These are phyloP conservation scores for Acronicta psi DNA, from an alignment of 2,888 invertebrate species.

Conservation along the genomic window DNA sequence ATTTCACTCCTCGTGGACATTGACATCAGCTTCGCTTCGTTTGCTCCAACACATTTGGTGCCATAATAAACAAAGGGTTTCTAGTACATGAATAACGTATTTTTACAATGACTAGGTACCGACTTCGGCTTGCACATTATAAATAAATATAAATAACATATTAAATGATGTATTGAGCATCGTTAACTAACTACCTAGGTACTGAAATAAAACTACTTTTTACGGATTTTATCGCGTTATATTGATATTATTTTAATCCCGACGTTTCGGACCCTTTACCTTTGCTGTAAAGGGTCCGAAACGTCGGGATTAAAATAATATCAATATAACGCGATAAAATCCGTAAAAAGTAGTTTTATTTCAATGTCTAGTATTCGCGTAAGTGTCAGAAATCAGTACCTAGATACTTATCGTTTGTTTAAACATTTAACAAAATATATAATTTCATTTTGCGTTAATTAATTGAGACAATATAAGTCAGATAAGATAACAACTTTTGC, in stretches of 20 bases:
- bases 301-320: too few relatives aligned
- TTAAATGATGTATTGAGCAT: not conserved
- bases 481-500: constrained; percentile 22
- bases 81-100: constrained; percentile 26
- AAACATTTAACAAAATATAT: constrained; percentile 20
- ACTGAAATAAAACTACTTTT: too few relatives aligned
- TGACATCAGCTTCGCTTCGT: constrained; percentile 36
- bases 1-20: constrained; percentile 34
- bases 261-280: too few relatives aligned
- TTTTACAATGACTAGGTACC: not conserved
- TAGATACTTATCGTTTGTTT: constrained; percentile 20
- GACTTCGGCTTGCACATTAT: constrained; percentile 1
- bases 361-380: too few relatives aligned
- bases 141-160: not conserved
- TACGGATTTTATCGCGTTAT: too few relatives aligned
- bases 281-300: too few relatives aligned
- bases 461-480: constrained; percentile 31
- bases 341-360: too few relatives aligned
- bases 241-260: too few relatives aligned
- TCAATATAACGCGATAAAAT: too few relatives aligned
- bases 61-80: constrained; percentile 23
- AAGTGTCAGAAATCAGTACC: too few relatives aligned
- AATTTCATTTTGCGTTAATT: constrained; percentile 30
- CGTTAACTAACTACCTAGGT: constrained; percentile 20
- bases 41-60: constrained; percentile 17